phyloP scores from a whole-genome alignment of 2,888 invertebrate genomes.

The Caenorhabditis sp. region DNA sequence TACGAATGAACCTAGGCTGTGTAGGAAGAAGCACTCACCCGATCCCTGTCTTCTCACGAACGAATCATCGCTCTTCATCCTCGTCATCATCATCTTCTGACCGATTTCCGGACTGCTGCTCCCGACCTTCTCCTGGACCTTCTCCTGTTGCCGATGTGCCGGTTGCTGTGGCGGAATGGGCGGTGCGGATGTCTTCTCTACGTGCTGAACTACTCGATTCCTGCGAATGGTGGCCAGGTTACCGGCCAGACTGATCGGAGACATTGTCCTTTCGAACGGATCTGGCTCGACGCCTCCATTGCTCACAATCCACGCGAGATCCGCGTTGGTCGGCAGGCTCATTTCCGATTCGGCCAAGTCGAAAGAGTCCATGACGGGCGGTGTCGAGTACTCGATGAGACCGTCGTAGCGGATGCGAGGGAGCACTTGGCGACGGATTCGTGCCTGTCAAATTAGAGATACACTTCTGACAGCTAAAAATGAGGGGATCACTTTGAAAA shows the following conservation, averaged over 20 bases:
- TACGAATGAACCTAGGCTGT: not conserved
- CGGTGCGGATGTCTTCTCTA: not conserved
- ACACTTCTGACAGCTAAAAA: too few relatives aligned
- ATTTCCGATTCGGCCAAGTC: constrained; percentile 58
- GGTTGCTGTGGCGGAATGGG: constrained; percentile 5
- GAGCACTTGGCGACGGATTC: constrained; percentile 86
- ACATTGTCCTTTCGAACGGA: constrained; percentile 54
- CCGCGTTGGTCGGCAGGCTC: constrained; percentile 49
- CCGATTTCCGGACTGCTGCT: constrained; percentile 17
- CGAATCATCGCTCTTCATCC: constrained; percentile 62
- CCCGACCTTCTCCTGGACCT: constrained; percentile 5
- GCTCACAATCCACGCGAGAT: constrained; percentile 62
- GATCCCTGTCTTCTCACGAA: constrained; percentile 55
- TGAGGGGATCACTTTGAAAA: not conserved
- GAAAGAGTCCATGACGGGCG: constrained; percentile 70
- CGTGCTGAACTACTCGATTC: constrained; percentile 26
- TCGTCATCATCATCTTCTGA: constrained; percentile 39
- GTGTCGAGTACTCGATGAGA: constrained; percentile 86
- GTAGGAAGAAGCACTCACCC: constrained; percentile 20
- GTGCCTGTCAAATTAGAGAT: constrained; percentile 83
- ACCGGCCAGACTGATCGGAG: constrained; percentile 56
- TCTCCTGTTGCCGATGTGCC: constrained; percentile 16
- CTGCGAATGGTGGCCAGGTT: constrained; percentile 52
- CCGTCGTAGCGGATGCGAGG: constrained; percentile 86
- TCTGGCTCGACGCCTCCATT: constrained; percentile 46